Conservation (phyloP, 64 coral and sea anemone species). For the Actinia tenebrosa region DNA sequence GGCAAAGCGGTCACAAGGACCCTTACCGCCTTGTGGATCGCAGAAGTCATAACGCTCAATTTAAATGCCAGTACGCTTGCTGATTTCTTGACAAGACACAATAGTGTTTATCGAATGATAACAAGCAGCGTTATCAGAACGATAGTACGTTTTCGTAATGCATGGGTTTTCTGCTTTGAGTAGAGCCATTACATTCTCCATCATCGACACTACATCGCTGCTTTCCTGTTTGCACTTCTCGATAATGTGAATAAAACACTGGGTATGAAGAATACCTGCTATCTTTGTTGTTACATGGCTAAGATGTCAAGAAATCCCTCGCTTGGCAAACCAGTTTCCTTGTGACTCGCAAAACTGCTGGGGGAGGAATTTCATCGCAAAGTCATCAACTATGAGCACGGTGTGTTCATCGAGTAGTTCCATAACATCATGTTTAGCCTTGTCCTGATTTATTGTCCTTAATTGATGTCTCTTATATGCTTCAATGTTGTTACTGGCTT, state of each 20-base stretch:
- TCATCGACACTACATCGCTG: background rate
- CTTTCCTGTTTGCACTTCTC: conserved; percentile 27
- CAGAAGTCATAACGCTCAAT: conserved; percentile 26
- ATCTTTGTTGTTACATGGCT: background rate
- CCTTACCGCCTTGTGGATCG: conserved; percentile 31
- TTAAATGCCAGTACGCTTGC: conserved; percentile 22
- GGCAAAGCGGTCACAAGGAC: conserved; percentile 25
- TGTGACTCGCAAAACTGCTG: conserved; percentile 24
- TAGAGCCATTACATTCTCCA: background rate
- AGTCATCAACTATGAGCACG: conserved; percentile 22
- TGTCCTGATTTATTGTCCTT: background rate
- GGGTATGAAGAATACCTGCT: conserved; percentile 11
- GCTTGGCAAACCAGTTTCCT: conserved; percentile 28
- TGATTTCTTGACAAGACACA: conserved; percentile 30
- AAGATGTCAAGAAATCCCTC: conserved; percentile 27
- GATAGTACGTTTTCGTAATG: conserved; percentile 19
- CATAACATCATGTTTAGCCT: conserved; percentile 8
- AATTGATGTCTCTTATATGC: conserved; percentile 34
- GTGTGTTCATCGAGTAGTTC: background rate
- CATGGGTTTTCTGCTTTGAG: conserved; percentile 13
- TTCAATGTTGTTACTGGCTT: conserved; percentile 21
- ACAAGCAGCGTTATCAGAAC: conserved; percentile 45
- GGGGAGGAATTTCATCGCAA: conserved; percentile 14
- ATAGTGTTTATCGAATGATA: conserved; percentile 39
- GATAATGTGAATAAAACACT: conserved; percentile 27